A percentile compares a stretch with the other conserved stretches of the same genome.
These are phyloP conservation scores for Pollenia amentaria DNA, from an alignment of 2,888 invertebrate species.

Conservation along the genomic window DNA sequence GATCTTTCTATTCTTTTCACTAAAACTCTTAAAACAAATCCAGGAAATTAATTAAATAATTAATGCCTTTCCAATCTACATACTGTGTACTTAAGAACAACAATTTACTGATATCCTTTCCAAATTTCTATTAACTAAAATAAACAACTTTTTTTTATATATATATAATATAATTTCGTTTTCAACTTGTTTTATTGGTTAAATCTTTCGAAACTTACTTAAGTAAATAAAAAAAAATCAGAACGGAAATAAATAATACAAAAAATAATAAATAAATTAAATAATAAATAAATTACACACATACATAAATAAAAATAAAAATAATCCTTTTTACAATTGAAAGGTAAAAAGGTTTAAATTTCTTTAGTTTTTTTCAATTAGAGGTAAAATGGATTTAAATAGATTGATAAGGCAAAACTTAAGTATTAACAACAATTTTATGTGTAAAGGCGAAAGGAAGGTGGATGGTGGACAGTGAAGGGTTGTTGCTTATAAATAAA, in stretches of 20 bases:
- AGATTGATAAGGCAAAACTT: conserved; percentile 40
- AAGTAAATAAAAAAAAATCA: conserved; percentile 75
- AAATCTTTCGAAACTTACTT: conserved; percentile 70
- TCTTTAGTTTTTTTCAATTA: conserved; percentile 39
- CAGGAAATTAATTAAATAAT: too few species aligned
- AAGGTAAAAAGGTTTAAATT: conserved; percentile 30
- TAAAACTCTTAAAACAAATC: too few species aligned
- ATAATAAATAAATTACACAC: conserved; percentile 75
- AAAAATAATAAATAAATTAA: conserved; percentile 71
- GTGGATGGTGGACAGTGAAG: not conserved
- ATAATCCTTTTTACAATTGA: conserved; percentile 50
- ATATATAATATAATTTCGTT: conserved; percentile 63
- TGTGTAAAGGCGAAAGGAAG: not conserved
- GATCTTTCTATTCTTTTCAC: too few species aligned
- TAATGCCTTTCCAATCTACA: too few species aligned
- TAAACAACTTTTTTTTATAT: too few species aligned
- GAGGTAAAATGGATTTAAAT: conserved; percentile 53
- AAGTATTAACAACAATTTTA: conserved; percentile 59
- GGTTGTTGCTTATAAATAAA: conserved; percentile 34
- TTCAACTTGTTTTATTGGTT: conserved; percentile 67
- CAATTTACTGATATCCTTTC: too few species aligned
- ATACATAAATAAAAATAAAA: conserved; percentile 76
- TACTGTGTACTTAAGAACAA: too few species aligned
- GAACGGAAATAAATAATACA: conserved; percentile 73
- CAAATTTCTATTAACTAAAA: too few species aligned